Conservation (phyloP, 1,140 invertebrate genomes). For the Meloidogyne chitwoodi region DNA sequence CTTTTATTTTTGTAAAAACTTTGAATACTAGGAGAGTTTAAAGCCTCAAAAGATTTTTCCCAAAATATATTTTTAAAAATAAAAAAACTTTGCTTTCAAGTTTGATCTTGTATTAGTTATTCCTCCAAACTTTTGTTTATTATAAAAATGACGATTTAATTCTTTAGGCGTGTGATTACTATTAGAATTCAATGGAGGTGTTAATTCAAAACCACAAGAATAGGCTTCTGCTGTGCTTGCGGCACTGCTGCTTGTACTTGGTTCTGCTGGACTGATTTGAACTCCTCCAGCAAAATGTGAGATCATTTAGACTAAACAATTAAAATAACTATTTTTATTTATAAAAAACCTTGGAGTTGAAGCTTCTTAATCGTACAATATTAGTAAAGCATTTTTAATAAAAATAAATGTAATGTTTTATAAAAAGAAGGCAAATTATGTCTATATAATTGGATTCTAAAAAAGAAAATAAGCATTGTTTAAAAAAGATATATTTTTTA, state of each 20-base stretch:
- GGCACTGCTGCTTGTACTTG: not conserved
- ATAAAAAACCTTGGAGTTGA: not conserved
- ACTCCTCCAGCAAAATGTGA: not conserved
- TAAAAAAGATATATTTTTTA: not conserved
- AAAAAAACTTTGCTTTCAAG: not conserved
- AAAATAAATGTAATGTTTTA: too few species aligned
- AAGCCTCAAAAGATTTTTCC: not conserved
- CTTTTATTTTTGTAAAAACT: not conserved
- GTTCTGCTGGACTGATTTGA: slow-evolving; percentile 1
- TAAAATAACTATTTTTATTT: not conserved
- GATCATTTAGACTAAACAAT: not conserved
- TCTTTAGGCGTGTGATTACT: not conserved
- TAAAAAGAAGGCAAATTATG: not conserved
- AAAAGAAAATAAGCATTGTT: not conserved
- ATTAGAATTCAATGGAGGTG: not conserved
- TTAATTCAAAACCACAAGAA: not conserved
- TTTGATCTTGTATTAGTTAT: not conserved
- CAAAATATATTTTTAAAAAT: not conserved
- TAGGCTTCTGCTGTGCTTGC: slow-evolving; percentile 9
- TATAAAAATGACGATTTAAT: not conserved
- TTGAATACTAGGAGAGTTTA: not conserved
- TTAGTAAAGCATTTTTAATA: not conserved
- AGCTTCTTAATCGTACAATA: not conserved
- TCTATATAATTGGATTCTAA: not conserved
- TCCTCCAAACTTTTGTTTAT: not conserved